Evolutionary conservation across 1,140 invertebrate genomes (phyloP).

Genomic region (Grapholita molesta): DNA sequence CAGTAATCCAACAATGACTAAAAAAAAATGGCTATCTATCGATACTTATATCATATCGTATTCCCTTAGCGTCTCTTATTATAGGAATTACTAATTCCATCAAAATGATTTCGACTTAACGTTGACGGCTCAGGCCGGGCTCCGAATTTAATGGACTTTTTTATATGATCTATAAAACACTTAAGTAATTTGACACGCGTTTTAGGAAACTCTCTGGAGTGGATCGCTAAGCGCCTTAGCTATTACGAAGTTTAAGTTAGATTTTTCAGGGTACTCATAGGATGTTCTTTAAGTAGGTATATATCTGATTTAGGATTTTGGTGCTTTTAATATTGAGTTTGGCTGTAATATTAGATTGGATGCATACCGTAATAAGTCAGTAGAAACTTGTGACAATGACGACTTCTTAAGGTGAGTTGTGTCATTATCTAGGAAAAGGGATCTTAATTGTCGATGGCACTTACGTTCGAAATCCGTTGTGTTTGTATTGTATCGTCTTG

Average conservation of each 20-base stretch:
- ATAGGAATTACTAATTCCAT: slow-evolving; percentile 6
- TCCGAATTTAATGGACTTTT: slow-evolving; percentile 3
- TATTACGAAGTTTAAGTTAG: neutral
- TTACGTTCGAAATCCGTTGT: too few relatives aligned
- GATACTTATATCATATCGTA: neutral
- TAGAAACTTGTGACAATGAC: too few relatives aligned
- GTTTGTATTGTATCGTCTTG: too few relatives aligned
- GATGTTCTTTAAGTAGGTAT: neutral
- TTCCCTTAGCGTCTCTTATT: neutral
- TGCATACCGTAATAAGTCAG: too few relatives aligned
- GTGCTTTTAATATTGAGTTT: too few relatives aligned
- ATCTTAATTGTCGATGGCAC: too few relatives aligned
- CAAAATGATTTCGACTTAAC: slow-evolving; percentile 5
- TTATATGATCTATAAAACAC: slow-evolving; percentile 14
- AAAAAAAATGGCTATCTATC: neutral
- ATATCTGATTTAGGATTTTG: too few relatives aligned
- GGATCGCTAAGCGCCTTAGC: neutral
- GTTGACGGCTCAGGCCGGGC: neutral
- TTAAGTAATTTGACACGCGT: slow-evolving; percentile 14
- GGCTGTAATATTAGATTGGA: too few relatives aligned
- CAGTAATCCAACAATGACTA: too few relatives aligned
- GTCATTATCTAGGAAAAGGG: too few relatives aligned
- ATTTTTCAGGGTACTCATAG: neutral
- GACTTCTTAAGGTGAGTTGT: too few relatives aligned
- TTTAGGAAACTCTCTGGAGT: neutral